Conservation (phyloP, 2,113 vertebrate species). For the Takifugu bimaculatus region DNA sequence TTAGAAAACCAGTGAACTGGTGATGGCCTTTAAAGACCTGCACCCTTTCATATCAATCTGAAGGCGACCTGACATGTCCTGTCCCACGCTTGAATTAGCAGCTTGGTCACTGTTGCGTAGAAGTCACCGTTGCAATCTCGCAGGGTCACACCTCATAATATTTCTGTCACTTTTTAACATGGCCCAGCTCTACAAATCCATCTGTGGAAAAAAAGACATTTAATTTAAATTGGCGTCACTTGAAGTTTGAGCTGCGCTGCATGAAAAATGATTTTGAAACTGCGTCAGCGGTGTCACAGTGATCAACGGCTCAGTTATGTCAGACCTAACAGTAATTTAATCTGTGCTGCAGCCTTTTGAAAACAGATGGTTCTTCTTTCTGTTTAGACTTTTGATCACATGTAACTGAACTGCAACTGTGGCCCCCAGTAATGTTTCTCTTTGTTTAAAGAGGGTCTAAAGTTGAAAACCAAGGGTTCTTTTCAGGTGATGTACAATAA, state of each 20-base stretch:
- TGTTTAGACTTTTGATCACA: too few species aligned
- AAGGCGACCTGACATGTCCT: background rate
- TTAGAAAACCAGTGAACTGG: background rate
- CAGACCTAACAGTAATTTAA: slow-evolving; percentile 9
- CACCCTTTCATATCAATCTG: background rate
- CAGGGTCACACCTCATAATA: too few species aligned
- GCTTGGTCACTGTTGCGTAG: background rate
- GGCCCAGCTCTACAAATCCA: background rate
- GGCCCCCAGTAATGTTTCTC: too few species aligned
- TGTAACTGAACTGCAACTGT: too few species aligned
- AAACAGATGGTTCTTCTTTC: background rate
- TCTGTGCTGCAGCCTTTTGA: background rate
- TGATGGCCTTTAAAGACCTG: background rate
- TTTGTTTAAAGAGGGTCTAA: too few species aligned
- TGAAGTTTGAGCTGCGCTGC: too few species aligned
- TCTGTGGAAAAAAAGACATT: too few species aligned
- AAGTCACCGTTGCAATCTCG: too few species aligned
- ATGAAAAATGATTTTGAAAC: slow-evolving; percentile 9
- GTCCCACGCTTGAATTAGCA: background rate
- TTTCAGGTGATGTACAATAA: background rate
- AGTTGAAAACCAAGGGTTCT: too few species aligned
- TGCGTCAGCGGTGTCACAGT: background rate
- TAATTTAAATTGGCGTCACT: too few species aligned
- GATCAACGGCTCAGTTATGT: background rate
- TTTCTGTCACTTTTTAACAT: too few species aligned